phyloP scores from a whole-genome alignment of 2,888 invertebrate genomes.

The Xanthia togata region DNA sequence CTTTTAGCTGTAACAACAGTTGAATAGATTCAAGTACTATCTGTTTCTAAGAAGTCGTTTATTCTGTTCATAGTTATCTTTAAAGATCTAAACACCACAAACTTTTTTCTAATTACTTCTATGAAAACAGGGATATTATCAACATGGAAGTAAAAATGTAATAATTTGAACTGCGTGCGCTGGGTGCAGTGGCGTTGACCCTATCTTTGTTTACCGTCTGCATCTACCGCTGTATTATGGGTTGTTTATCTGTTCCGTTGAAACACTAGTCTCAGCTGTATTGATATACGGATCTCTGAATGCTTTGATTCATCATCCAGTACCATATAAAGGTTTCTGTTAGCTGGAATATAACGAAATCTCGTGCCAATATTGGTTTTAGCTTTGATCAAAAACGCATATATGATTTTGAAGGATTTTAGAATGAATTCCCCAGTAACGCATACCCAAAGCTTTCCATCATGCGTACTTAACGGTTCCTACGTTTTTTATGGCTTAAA shows the following conservation, averaged over 20 bases:
- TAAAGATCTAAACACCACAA: conserved; percentile 19
- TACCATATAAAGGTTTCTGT: conserved; percentile 43
- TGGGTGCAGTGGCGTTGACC: conserved; percentile 80
- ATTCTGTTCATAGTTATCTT: not conserved
- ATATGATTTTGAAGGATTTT: conserved; percentile 9
- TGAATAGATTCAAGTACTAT: not conserved
- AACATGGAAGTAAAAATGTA: conserved; percentile 47
- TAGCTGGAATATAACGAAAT: conserved; percentile 45
- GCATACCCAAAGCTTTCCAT: not conserved
- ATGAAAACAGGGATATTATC: conserved; percentile 24
- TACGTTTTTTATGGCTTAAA: conserved; percentile 9
- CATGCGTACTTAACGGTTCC: not conserved
- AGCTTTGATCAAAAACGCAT: conserved; percentile 26
- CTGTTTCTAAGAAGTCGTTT: conserved; percentile 18
- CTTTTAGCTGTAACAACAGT: conserved; percentile 1
- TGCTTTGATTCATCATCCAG: conserved; percentile 55
- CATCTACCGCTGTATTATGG: conserved; percentile 71
- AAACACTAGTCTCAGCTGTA: conserved; percentile 74
- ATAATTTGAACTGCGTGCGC: conserved; percentile 58
- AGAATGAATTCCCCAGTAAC: conserved; percentile 12
- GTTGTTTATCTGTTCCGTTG: conserved; percentile 72
- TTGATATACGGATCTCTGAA: conserved; percentile 69
- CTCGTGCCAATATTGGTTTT: conserved; percentile 47
- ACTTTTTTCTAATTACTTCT: conserved; percentile 21
- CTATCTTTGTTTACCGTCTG: conserved; percentile 82